These are phyloP conservation scores for Leptopilina myrica DNA, from an alignment of 2,888 invertebrate genomes.

Conservation along the genomic window DNA sequence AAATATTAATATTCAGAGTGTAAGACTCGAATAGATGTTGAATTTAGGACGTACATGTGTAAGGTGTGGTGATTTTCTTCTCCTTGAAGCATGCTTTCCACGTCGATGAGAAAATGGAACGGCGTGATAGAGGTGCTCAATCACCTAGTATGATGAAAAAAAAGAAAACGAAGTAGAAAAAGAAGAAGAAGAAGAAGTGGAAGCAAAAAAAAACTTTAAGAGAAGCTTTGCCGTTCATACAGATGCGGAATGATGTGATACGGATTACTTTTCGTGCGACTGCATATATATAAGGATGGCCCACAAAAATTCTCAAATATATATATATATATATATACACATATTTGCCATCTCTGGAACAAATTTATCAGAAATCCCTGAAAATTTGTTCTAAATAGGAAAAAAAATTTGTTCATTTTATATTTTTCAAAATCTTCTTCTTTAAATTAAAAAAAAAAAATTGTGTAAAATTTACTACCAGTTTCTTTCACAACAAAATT, in stretches of 20 bases:
- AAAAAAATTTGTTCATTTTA: too few relatives aligned
- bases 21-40: conserved; percentile 1
- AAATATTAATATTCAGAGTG: not conserved
- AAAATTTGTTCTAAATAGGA: too few relatives aligned
- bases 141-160: conserved; percentile 44
- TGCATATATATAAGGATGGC: conserved; percentile 41
- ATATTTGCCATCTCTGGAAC: too few relatives aligned
- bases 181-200: not conserved
- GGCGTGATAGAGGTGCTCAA: conserved; percentile 42
- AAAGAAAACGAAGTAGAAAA: too few relatives aligned
- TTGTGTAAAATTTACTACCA: too few relatives aligned
- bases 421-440: too few relatives aligned
- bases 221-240: conserved; percentile 42
- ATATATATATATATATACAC: too few relatives aligned
- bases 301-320: not conserved
- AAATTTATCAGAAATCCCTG: too few relatives aligned
- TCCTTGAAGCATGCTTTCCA: conserved; percentile 34
- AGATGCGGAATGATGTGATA: conserved; percentile 44
- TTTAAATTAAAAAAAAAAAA: too few relatives aligned
- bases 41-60: conserved; percentile 25
- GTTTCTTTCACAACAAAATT: too few relatives aligned
- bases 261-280: conserved; percentile 45
- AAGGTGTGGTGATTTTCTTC: conserved; percentile 23
- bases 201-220: conserved; percentile 3
- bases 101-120: conserved; percentile 41